These are phyloP conservation scores for Keiferia lycopersicella DNA, from an alignment of 2,888 invertebrate genomes.

Conservation along the genomic window DNA sequence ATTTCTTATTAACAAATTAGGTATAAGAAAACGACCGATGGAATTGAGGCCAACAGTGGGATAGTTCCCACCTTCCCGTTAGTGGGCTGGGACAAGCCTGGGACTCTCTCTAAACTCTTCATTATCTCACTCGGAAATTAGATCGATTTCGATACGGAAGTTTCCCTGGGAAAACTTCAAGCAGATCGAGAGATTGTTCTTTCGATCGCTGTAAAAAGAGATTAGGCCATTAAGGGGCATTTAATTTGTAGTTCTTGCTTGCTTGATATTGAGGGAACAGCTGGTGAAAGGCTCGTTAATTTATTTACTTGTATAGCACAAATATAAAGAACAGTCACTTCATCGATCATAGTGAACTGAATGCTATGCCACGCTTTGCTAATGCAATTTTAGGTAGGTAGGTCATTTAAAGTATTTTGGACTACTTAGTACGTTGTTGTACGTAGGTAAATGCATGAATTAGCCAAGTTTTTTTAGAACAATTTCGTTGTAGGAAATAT, in stretches of 20 bases:
- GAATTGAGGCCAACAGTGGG: neutral
- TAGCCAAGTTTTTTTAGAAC: no score
- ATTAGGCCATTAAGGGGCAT: conserved; percentile 7
- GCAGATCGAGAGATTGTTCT: neutral
- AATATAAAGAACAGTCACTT: no score
- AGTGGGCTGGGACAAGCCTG: conserved; percentile 26
- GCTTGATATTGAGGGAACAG: neutral
- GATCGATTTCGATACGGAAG: conserved; percentile 21
- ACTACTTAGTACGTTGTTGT: no score
- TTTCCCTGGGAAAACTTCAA: conserved; percentile 25
- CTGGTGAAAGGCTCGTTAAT: neutral
- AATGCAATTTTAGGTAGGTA: no score
- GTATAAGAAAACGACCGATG: no score
- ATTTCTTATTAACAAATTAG: no score
- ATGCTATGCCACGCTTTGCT: no score
- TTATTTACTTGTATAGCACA: no score
- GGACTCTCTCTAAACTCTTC: conserved; percentile 26
- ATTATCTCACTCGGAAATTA: conserved; percentile 29
- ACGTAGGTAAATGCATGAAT: no score
- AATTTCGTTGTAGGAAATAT: no score
- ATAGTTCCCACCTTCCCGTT: conserved; percentile 24
- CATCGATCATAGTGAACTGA: no score
- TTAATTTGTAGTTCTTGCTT: neutral
- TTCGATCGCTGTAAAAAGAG: conserved; percentile 1
- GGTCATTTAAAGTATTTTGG: no score